Base-by-base conservation (phyloP, 2,797 vertebrate genomes). In the Labroides dimidiatus region DNA sequence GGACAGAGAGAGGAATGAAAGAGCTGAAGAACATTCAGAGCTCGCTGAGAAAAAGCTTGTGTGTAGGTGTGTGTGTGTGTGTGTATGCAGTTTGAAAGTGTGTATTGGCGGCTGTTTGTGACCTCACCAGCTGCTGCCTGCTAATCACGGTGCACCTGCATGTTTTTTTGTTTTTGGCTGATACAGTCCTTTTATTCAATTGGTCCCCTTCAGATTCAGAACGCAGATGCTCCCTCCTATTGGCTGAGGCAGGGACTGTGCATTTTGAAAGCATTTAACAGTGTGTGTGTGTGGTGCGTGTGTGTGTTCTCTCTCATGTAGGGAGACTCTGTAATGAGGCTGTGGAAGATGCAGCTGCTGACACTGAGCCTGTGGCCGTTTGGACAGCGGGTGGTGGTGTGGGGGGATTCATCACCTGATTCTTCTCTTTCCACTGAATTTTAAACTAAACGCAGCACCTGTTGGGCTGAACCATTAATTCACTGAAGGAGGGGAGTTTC, bases 71-170 rank as follows among this genome's bases (percentile, higher is more conserved):
- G 58, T 54, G 53, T 54, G 36, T 58, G 48, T 53, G 53, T 24
- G 37, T 39, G 37, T 13, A 39, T 8, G 49, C 20, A 6, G 19
- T 72, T 52, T 66, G 2, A 44, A 2, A 44, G 15, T 64, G 65
- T 33, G 30, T 33, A 8, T 33, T 33, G 4, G 6, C 19, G 69
- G 80, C 71, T 39, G 64, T 78, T 80, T 84, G 84, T 75, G 82
- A 90, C 86, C 82, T 75, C 72, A 72, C 87, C 93, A 94, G 92
- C 93, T 93, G 94, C 93, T 85, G 84, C 83, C 69, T 47, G 14
- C 80, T 90, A 85, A 90, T 89, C 78, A 61, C 71, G 71, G 66
- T 84, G 90, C 94, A 94, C 93, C 94, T 94, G 93, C 92, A 80
- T 85, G 81, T 81, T 83, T 64, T 83, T 75, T 80, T 85, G 81